Base-by-base conservation (phyloP, 2,113 vertebrate genomes). In the Lamprologus ornatipinnis region DNA sequence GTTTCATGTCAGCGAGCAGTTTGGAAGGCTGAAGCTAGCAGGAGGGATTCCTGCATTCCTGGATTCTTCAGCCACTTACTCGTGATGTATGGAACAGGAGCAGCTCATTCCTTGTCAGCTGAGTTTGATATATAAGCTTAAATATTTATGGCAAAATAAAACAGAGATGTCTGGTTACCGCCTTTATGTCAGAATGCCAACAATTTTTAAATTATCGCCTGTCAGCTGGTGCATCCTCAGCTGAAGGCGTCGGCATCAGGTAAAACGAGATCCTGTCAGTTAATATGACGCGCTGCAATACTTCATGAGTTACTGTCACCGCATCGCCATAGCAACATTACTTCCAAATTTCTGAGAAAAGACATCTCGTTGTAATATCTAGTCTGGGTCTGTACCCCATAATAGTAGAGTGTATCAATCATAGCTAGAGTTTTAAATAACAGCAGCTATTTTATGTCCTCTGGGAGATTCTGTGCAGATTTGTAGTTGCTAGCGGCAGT, bases 241-340 rank as follows among this genome's bases (percentile, higher is more conserved):
- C 80, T 80, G 42, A 33, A 42, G 51, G 47, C 2, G 7, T 9
- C 3, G 5, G 63, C n/a, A 60, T 83, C 55, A 84, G 73, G 80
- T 85, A 17, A 92, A 87, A 88, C 40, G 79, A 91, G 68, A 65
- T 78, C 68, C 78, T 87, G 84, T 65, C 84, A 47, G 28, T 70
- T 92, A 81, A 87, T 83, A 13, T 84, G 87, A 94, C 90, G 85
- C 51, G 53, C 3, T 31, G 83, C 84, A 84, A 93, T 90, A 86
- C 89, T 86, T 91, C 79, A 88, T 21, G 51, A 47, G 23, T 68
- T 81, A 35, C 49, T 86, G 85, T 87, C 82, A 60, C 40, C 54
- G 35, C 21, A 89, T 92, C 4, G 3, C 94, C 90, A 90, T 92
- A 28, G 90, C 90, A 92, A 92, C 90, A 68, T 63, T 12, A 83